These are phyloP conservation scores for Labeo calbasu DNA, from an alignment of 2,797 vertebrate species.

Conservation along the genomic window DNA sequence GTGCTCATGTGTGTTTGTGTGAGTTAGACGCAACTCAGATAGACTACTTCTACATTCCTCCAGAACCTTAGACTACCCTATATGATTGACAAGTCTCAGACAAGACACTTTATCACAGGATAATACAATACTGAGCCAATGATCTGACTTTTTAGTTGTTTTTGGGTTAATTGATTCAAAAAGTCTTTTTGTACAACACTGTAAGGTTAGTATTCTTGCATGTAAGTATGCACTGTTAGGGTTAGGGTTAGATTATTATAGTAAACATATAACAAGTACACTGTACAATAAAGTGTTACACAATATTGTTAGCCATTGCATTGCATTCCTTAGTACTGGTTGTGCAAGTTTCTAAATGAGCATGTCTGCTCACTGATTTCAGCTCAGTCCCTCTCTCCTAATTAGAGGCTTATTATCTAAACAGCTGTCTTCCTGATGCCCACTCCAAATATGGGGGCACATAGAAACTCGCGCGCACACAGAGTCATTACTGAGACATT, in stretches of 20 bases:
- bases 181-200: too few relatives aligned
- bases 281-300: not conserved
- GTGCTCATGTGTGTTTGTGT: slow-evolving; percentile 5
- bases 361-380: slow-evolving; percentile 42
- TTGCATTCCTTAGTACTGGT: not conserved
- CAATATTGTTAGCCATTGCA: not conserved
- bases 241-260: not conserved
- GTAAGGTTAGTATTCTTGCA: not conserved
- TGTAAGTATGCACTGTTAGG: not conserved
- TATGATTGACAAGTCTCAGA: slow-evolving; percentile 26
- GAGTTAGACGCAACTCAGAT: slow-evolving; percentile 12
- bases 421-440: slow-evolving; percentile 71
- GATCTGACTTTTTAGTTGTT: not conserved
- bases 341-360: slow-evolving; percentile 15
- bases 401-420: slow-evolving; percentile 74
- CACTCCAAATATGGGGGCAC: slow-evolving; percentile 43
- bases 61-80: not conserved
- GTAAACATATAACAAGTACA: not conserved
- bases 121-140: not conserved
- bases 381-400: slow-evolving; percentile 70
- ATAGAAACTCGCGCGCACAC: not conserved
- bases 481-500: slow-evolving; percentile 34
- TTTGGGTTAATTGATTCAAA: not conserved
- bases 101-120: slow-evolving; percentile 17
- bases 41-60: slow-evolving; percentile 31